phyloP scores from a whole-genome alignment of 53 echinoderm and acorn worm genomes.

The Stichopus horrens region DNA sequence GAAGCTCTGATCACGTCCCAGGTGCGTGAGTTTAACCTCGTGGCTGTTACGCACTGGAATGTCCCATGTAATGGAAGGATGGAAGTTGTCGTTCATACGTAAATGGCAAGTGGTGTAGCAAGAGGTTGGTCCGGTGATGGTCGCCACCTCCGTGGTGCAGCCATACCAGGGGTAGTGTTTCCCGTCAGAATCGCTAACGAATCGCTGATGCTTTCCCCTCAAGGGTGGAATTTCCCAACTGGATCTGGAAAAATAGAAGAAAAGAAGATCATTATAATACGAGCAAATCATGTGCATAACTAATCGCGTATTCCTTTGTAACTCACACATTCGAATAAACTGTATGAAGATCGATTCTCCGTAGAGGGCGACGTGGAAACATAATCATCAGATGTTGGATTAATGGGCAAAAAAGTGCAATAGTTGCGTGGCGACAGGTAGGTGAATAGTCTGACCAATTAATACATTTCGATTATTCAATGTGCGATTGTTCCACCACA shows the following conservation, averaged over 20 bases:
- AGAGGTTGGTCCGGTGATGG: constrained; percentile 87
- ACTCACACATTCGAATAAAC: no score
- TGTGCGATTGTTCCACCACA: no score
- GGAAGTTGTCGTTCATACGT: constrained; percentile 99
- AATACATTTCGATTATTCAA: no score
- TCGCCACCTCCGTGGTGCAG: constrained; percentile 96
- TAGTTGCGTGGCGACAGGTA: no score
- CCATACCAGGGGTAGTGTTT: constrained; percentile 99
- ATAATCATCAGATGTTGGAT: no score
- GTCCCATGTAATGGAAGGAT: constrained; percentile 98
- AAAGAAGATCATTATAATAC: background rate
- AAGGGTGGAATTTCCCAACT: constrained; percentile 98
- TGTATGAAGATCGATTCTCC: no score
- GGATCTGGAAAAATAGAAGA: constrained; percentile 58
- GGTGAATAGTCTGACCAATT: no score
- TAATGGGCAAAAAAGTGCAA: no score
- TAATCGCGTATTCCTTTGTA: no score
- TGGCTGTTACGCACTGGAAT: constrained; percentile 95
- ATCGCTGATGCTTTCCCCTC: constrained; percentile 78
- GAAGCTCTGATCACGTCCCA: constrained; percentile 95
- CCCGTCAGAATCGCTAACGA: constrained; percentile 95
- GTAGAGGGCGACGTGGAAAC: no score
- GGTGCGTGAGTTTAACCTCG: constrained; percentile 82
- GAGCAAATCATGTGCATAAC: background rate
- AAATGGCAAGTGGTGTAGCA: constrained; percentile 94